Evolutionary conservation across 2,888 invertebrate species (phyloP), one percentile per base, ranked within the genome.

Genomic region (Isotomurus palustris): DNA sequence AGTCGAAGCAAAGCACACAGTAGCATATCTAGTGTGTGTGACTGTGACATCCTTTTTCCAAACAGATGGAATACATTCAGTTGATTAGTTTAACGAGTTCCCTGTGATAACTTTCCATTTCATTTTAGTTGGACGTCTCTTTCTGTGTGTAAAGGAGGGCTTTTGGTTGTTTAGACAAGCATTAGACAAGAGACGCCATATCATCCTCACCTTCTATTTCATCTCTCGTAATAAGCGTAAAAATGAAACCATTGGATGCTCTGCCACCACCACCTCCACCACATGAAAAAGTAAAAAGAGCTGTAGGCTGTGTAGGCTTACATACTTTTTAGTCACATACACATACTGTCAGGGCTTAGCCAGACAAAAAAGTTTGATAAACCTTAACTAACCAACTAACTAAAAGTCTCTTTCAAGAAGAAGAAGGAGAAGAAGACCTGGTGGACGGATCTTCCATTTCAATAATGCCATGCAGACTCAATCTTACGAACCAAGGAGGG

Each of bases 61-160:
- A 56, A 49, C 60, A 60, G 56, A 60, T 60, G 60, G 60, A 56
- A 60, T 56, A 53, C 60, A 60, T 56, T 60, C 56, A 50, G 60
- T 52, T 56, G 56, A 56, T 53, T 53, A 53, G 53, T 44, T 53
- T 44, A 53, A 53, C 53, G 45, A 53, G 53, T 47, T 19, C n/a
- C 45, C 53, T 53, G 25, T 25, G 43, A 35, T 44, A 28, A 45
- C 3, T 32, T 29, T 43, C 19, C 53, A 28, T 53, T 32, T 12
- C 43, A 44, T 22, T n/a, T n/a, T 28, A 21, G 3, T 17, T 49
- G 21, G 36, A 19, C 32, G 32, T 5, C n/a, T 25, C 8, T 21
- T 25, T n/a, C 24, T 22, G n/a, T 17, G 25, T 4, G 45, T 2
- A 25, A 32, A 32, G 32, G 14, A 32, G 24, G 10, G 17, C 21